Evolutionary conservation across 2,888 invertebrate genomes (phyloP).

Genomic region (Tethea ocularis): DNA sequence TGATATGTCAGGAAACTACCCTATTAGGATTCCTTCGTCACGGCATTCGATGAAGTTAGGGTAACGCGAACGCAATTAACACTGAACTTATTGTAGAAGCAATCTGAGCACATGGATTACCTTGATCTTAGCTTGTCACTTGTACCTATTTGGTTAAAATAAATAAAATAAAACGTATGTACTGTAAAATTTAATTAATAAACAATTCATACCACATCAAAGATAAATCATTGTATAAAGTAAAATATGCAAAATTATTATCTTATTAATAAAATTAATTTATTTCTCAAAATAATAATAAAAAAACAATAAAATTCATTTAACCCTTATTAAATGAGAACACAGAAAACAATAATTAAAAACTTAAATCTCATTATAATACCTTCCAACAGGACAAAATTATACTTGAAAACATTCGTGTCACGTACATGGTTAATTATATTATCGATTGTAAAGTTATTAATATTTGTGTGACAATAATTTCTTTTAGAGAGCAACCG

Average conservation of each 20-base stretch:
- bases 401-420: background rate
- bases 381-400: constrained; percentile 21
- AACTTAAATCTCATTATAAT: constrained; percentile 33
- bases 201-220: constrained; percentile 9
- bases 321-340: constrained; percentile 30
- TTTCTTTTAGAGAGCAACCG: constrained; percentile 9
- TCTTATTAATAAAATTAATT: constrained; percentile 21
- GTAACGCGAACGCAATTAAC: too few species aligned
- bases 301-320: constrained; percentile 28
- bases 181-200: constrained; percentile 41
- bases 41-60: too few species aligned
- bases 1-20: too few species aligned
- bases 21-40: too few species aligned
- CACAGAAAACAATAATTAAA: constrained; percentile 32
- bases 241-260: constrained; percentile 18
- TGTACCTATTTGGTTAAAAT: background rate
- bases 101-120: too few species aligned
- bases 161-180: constrained; percentile 12
- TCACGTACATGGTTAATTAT: background rate
- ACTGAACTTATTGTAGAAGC: too few species aligned
- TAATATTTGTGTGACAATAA: background rate
- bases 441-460: background rate
- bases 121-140: background rate
- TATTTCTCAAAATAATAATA: constrained; percentile 17
- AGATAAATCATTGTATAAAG: constrained; percentile 35